Conservation (phyloP, 2,888 invertebrate species). For the Drosophila tanythrix region DNA sequence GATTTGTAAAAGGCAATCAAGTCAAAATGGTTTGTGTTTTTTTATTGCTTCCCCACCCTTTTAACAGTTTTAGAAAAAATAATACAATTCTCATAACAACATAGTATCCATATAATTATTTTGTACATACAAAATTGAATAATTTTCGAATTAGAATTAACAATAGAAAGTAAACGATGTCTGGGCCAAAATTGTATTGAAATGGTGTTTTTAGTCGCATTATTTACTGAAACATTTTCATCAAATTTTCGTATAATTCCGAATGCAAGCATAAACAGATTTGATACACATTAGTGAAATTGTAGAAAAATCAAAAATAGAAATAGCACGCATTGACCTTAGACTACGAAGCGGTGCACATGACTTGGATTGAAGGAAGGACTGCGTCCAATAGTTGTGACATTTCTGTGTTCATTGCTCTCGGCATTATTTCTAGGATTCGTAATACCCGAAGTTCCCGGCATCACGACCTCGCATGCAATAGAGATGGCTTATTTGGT, state of each 20-base stretch:
- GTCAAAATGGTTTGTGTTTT: constrained; percentile 44
- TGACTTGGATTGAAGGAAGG: constrained; percentile 83
- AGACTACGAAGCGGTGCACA: constrained; percentile 83
- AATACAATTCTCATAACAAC: constrained; percentile 54
- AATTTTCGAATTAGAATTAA: constrained; percentile 31
- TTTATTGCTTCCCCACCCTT: constrained; percentile 57
- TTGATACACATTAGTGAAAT: constrained; percentile 18
- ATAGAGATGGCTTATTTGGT: constrained; percentile 69
- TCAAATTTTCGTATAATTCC: constrained; percentile 26
- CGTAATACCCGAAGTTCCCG: constrained; percentile 25
- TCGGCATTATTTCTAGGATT: constrained; percentile 51
- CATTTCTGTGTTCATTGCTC: constrained; percentile 27
- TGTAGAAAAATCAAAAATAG: constrained; percentile 35
- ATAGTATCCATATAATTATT: constrained; percentile 49
- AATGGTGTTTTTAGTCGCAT: constrained; percentile 25
- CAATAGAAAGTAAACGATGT: constrained; percentile 24
- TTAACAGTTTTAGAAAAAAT: constrained; percentile 54
- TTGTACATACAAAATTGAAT: constrained; percentile 48
- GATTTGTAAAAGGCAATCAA: constrained; percentile 32
- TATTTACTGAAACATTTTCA: constrained; percentile 27
- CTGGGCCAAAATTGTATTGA: constrained; percentile 22
- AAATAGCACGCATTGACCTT: constrained; percentile 38
- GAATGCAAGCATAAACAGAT: constrained; percentile 17
- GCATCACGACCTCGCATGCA: constrained; percentile 53
- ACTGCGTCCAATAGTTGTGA: constrained; percentile 63